Base-by-base conservation (phyloP, 2,113 vertebrate species). In the Morone chrysops region DNA sequence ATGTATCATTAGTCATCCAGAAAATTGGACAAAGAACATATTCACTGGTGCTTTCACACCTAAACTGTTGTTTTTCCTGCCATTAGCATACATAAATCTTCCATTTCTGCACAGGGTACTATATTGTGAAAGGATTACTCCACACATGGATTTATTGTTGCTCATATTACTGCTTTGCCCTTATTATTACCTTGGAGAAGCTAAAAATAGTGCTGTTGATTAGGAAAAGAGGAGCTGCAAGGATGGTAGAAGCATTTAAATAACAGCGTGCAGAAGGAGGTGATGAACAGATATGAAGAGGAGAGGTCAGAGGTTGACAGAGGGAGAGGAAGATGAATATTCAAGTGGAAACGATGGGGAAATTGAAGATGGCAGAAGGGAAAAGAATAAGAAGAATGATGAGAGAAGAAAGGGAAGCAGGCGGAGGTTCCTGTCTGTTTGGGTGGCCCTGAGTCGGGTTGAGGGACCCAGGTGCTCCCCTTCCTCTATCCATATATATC, bases 371-470 rank as follows among this genome's bases (percentile, higher is more conserved):
- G 0, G 11, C 67, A 67, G 61, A 41, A 50, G 36, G n/a, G 10
- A 45, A 31, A 6, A 4, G 10, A 31, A 45, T 63, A 11, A 74
- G 65, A 38, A 54, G n/a, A 60, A 18, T 16, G 85, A 25, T 78
- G 82, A 80, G 36, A 70, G 75, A 63, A 62, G 40, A 70, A 54
- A 53, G 79, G 22, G 67, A 57, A 81, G 78, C 68, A 8, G 10
- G 22, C 1, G 17, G 82, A 75, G 68, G 41, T 81, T 82, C 69
- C 62, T 67, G 57, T 68, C 59, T 77, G 84, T 88, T 81, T 92
- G 89, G 87, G 85, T 92, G 90, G 88, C 80, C 90, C 68, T 82
- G 86, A 82, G 70, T 61, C 1, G 11, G 70, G 45, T n/a, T 17
- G 18, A 85, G 31, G 79, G 61, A 84, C 82, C 83, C 89, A 91